These are phyloP conservation scores for Artibeus jamaicensis DNA, from an alignment of 2,797 vertebrate species.

Conservation along the genomic window DNA sequence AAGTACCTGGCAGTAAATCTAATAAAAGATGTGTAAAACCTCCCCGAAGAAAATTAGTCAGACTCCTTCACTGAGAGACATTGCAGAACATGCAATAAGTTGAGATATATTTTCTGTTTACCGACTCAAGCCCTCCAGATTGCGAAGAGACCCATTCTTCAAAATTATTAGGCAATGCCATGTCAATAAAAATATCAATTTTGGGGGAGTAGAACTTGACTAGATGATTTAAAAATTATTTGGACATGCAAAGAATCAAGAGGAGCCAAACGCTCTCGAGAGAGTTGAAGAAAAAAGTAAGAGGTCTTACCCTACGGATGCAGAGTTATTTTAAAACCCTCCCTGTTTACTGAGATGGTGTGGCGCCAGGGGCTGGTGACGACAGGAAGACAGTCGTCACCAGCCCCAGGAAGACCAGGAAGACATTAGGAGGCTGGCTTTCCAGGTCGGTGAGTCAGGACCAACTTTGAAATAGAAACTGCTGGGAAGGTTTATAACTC, in stretches of 20 bases:
- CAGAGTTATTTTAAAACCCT: too few relatives aligned
- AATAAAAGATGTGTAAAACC: background rate
- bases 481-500: background rate
- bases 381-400: background rate
- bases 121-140: background rate
- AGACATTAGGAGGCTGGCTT: background rate
- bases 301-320: background rate
- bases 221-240: conserved; percentile 18
- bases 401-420: background rate
- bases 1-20: background rate
- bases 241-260: background rate
- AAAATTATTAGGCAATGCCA: background rate
- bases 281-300: background rate
- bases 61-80: background rate
- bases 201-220: background rate
- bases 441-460: background rate
- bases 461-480: background rate
- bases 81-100: background rate
- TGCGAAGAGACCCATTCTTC: background rate
- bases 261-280: background rate
- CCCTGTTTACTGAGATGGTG: background rate
- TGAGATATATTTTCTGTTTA: background rate
- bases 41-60: background rate
- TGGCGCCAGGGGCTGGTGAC: background rate
- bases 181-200: background rate